Evolutionary conservation across 2,113 vertebrate species (phyloP), one percentile per base, ranked within the genome.

Genomic region (Calidris pygmaea): DNA sequence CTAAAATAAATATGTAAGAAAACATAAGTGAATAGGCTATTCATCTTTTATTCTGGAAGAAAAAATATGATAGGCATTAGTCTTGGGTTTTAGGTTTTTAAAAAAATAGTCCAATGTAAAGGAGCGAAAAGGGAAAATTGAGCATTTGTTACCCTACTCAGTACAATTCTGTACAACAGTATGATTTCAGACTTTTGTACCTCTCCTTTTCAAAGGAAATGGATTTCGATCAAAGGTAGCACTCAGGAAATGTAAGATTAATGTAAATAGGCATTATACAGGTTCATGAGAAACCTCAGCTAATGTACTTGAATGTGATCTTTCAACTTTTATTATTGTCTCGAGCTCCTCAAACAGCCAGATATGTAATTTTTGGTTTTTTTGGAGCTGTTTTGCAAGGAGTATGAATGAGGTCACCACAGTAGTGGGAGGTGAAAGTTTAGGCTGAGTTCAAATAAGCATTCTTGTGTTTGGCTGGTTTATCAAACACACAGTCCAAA

Each of bases 241-340:
- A 82, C 76, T 96, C 92, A 68, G 50, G 30, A 90, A 91, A 84
- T 59, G 68, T 84, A 81, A 90, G 85, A 96, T 94, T 90, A 81
- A 94, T 93, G 70, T 73, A 85, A 92, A 85, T 23, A 77, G 18
- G 37, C 63, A 67, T 62, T 91, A 39, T 39, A 60, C 30, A 72
- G 23, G 34, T 55, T 68, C 52, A 43, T 35, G 43, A 77, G 37
- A 90, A 89, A 88, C 21, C 50, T 90, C 82, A 85, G 58, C 20
- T 32, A 70, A 35, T 55, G 55, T 50, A 78, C 30, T 76, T 72
- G 29, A 67, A 67, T 47, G 34, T 58, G 75, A 68, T 62, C 74
- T 89, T 94, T 85, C 0, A 0, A 79, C 82, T 85, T 87, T 41
- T 84, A 47, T 71, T 93, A 79, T 83, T 2, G 3, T 66, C 47